Conservation (phyloP, 2,113 vertebrate species). For the Sylvicapra grimmia region DNA sequence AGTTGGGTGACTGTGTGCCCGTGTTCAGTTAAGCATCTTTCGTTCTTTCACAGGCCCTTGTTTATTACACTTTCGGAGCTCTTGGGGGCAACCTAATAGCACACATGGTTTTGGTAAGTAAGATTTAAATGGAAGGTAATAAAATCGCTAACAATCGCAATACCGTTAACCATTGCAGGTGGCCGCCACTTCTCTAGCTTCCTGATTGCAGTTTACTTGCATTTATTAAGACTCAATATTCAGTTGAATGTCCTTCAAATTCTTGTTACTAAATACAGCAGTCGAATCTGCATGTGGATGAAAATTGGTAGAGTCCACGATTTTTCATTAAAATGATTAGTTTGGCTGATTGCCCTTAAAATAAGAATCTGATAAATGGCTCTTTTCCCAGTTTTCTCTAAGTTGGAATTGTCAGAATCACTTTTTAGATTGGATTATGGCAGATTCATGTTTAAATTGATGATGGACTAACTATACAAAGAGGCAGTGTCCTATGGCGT, state of each 20-base stretch:
- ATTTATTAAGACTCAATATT: conserved; percentile 1
- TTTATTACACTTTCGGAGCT: conserved; percentile 98
- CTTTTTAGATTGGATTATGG: neutral
- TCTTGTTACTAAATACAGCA: neutral
- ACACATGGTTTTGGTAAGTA: conserved; percentile 97
- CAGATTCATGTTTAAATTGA: neutral
- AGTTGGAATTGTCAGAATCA: conserved; percentile 3
- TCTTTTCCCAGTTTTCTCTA: neutral
- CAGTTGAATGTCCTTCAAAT: neutral
- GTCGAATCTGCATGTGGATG: neutral
- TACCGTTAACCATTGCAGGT: neutral
- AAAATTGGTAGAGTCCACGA: neutral
- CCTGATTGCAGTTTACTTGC: neutral
- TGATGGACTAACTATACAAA: neutral
- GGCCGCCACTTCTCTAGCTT: neutral
- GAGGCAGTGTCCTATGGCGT: neutral
- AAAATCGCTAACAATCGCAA: neutral
- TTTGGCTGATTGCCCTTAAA: conserved; percentile 8
- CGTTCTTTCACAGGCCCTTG: conserved; percentile 85
- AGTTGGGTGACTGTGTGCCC: neutral
- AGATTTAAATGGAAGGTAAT: neutral
- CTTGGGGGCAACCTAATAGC: conserved; percentile 95
- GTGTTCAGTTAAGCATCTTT: conserved; percentile 11
- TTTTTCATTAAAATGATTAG: neutral
- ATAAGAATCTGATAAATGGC: neutral